These are phyloP conservation scores for Drosophila truncata DNA, from an alignment of 1,140 invertebrate species.

Conservation along the genomic window DNA sequence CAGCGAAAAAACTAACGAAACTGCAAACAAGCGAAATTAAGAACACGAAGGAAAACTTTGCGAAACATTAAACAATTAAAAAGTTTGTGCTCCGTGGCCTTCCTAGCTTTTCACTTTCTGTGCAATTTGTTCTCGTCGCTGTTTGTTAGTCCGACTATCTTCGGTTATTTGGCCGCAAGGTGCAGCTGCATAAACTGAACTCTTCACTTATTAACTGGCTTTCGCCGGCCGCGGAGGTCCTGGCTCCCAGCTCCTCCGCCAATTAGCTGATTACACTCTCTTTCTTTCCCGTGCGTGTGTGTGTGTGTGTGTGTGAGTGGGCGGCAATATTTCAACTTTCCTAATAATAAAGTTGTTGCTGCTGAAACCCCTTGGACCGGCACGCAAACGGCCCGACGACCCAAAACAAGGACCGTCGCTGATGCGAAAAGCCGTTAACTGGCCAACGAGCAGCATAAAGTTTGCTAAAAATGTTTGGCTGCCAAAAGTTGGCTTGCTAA, in stretches of 20 bases:
- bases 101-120: constrained; percentile 44
- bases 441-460: constrained; percentile 66
- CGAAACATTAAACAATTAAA: constrained; percentile 78
- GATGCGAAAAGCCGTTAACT: constrained; percentile 75
- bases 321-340: constrained; percentile 58
- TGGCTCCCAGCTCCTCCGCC: constrained; percentile 19
- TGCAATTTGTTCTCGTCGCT: constrained; percentile 23
- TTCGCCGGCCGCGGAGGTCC: constrained; percentile 13
- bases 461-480: constrained; percentile 71
- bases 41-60: constrained; percentile 61
- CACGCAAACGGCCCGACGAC: constrained; percentile 52
- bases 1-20: constrained; percentile 39
- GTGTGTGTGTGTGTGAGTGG: constrained; percentile 2
- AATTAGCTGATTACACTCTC: constrained; percentile 58
- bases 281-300: background rate
- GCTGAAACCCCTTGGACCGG: constrained; percentile 32
- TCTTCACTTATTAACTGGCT: constrained; percentile 47
- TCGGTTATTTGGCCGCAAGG: constrained; percentile 39
- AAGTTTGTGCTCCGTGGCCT: constrained; percentile 58
- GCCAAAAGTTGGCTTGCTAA: constrained; percentile 62
- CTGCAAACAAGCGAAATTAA: constrained; percentile 59
- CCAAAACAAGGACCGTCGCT: constrained; percentile 48
- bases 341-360: constrained; percentile 68
- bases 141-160: constrained; percentile 19
- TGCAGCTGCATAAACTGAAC: constrained; percentile 21